Conservation (phyloP, 2,113 vertebrate species). For the Chionis minor region DNA sequence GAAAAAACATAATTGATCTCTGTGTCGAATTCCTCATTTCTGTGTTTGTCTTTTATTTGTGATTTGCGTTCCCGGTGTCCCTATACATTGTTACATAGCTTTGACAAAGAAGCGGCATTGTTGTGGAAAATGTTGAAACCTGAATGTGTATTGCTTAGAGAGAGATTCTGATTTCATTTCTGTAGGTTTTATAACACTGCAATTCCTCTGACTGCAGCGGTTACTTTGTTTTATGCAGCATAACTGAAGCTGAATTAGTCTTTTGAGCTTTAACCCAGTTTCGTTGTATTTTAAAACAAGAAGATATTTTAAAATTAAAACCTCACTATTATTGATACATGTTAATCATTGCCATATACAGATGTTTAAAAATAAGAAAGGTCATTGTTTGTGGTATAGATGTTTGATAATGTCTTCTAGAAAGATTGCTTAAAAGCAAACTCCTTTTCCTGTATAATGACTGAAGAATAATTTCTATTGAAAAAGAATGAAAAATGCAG, state of each 20-base stretch:
- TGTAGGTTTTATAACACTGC: not conserved
- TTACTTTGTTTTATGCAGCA: not conserved
- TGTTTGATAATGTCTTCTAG: not conserved
- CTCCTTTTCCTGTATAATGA: not conserved
- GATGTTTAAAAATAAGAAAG: not conserved
- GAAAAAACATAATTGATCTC: not conserved
- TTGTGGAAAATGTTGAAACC: not conserved
- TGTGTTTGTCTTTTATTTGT: slow-evolving; percentile 49
- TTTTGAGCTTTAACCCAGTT: not conserved
- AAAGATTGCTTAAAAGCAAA: not conserved
- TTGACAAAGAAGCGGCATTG: not conserved
- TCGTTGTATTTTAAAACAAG: not conserved
- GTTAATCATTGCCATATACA: not conserved
- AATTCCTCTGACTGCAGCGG: not conserved
- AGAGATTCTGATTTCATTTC: not conserved
- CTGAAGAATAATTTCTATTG: not conserved
- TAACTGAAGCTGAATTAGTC: not conserved
- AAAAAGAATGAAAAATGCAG: not conserved
- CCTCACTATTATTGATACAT: not conserved
- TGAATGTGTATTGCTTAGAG: not conserved
- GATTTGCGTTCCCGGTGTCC: slow-evolving; percentile 21
- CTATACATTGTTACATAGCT: not conserved
- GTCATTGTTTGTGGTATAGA: not conserved
- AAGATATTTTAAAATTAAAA: not conserved
- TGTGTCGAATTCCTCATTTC: slow-evolving; percentile 50